Evolutionary conservation across 2,888 invertebrate species (phyloP).

Genomic region (Tolmerus cingulatus): DNA sequence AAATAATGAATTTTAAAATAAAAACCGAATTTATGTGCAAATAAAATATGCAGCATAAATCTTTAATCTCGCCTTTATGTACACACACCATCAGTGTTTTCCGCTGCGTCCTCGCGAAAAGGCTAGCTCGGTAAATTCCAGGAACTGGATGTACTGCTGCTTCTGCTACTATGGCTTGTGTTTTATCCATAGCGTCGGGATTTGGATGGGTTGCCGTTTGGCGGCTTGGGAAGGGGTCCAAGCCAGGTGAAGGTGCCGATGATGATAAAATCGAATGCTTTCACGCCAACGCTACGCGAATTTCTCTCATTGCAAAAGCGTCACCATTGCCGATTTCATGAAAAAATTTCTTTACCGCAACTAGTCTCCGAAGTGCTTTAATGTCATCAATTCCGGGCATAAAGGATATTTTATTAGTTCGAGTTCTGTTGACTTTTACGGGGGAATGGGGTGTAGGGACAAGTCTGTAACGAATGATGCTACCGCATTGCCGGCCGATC

Average conservation of each 20-base stretch:
- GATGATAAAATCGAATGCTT: constrained; percentile 30
- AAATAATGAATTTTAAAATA: constrained; percentile 58
- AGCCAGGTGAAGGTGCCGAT: constrained; percentile 5
- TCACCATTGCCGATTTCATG: constrained; percentile 29
- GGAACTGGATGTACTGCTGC: neutral
- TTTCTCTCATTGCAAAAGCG: constrained; percentile 18
- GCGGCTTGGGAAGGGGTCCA: neutral
- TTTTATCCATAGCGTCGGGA: neutral
- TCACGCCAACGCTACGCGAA: neutral
- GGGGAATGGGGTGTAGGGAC: neutral
- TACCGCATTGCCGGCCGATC: neutral
- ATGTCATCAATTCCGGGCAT: constrained; percentile 39
- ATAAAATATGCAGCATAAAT: constrained; percentile 50
- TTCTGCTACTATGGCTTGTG: neutral
- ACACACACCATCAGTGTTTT: constrained; percentile 43
- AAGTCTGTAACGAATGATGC: neutral
- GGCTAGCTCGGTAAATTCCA: constrained; percentile 3
- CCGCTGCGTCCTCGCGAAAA: neutral
- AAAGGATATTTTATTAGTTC: constrained; percentile 40
- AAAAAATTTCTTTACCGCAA: neutral
- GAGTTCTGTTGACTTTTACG: constrained; percentile 32
- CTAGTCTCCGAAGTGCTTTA: constrained; percentile 20
- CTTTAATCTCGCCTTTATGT: constrained; percentile 46
- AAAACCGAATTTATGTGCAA: constrained; percentile 47
- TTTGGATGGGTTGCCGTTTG: neutral